Conservation (phyloP, 2,888 invertebrate species). For the Dryococelus australis region DNA sequence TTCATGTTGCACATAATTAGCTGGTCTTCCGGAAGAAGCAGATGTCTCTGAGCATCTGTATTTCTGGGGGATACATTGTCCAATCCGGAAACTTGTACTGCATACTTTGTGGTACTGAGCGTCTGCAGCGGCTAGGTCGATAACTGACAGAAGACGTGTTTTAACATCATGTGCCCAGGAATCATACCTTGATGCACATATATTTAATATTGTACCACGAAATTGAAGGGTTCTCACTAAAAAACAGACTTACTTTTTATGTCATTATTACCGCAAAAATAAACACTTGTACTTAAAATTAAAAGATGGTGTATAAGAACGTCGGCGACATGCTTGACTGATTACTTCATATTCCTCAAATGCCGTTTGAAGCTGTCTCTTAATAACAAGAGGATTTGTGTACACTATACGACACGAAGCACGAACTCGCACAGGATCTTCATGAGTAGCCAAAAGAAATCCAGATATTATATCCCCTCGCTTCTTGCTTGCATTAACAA, state of each 20-base stretch:
- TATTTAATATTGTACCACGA: neutral
- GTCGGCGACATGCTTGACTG: neutral
- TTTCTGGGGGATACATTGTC: neutral
- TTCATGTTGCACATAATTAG: neutral
- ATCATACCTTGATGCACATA: neutral
- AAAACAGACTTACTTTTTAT: too few relatives aligned
- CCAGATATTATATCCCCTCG: neutral
- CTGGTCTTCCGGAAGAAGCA: neutral
- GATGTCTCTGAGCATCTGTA: neutral
- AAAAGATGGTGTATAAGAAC: neutral
- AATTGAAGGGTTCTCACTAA: neutral
- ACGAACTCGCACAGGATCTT: neutral
- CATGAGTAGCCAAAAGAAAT: neutral
- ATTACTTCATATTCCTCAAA: neutral
- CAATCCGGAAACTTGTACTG: neutral
- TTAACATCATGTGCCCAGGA: neutral
- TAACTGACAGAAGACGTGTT: slow-evolving; percentile 11
- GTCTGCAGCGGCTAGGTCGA: neutral
- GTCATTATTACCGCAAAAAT: neutral
- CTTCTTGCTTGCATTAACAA: neutral
- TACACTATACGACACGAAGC: neutral
- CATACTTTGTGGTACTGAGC: neutral
- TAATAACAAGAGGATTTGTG: slow-evolving; percentile 1
- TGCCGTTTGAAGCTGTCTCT: neutral
- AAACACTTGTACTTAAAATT: neutral